Base-by-base conservation (phyloP, 2,888 invertebrate species). In the Achlya flavicornis region DNA sequence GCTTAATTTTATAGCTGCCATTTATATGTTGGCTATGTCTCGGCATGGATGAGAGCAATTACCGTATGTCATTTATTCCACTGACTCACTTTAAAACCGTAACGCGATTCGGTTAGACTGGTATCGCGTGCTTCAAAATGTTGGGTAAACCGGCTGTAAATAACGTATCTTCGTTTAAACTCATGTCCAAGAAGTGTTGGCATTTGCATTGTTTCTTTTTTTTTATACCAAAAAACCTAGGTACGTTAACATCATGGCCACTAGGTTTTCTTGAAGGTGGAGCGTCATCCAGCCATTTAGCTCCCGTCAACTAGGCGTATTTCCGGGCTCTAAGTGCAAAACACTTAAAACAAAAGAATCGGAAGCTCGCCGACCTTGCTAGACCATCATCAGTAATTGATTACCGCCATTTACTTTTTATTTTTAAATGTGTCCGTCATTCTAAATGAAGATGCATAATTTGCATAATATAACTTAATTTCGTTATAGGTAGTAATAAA, bases 301-400 rank as follows among this genome's bases (percentile, higher is more conserved):
- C 83, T 83, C 84, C 84, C 87, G 87, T 87, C 88, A 91, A 90
- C 91, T 88, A 88, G 79, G 83, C 93, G 91, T 93, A 83, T 87
- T 91, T 93, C 93, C 93, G 92, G 76, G 81, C 79, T 73, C 80
- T 83, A 81, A 86, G 86, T 85, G 85, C 84, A 75, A 88, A 84
- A 81, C 80, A 77, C 75, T 77, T 80, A 76, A 86, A 84, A 90
- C 89, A 91, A 92, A 91, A 87, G 85, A 86, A 85, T 89, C 87
- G 85, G 88, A 90, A 88, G 85, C 87, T 77, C 70, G 69, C 68
- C 77, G 86, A 79, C 92, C 91, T 92, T 89, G 89, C 75, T 68
- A 66, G 73, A 74, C 75, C 82, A 81, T 84, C 84, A 80, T 79
- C 81, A 79, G 80, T n/a, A n/a, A n/a, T n/a, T 82, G 77, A 80